phyloP scores from a whole-genome alignment of 2,797 vertebrate genomes.

The Mallotus villosus region DNA sequence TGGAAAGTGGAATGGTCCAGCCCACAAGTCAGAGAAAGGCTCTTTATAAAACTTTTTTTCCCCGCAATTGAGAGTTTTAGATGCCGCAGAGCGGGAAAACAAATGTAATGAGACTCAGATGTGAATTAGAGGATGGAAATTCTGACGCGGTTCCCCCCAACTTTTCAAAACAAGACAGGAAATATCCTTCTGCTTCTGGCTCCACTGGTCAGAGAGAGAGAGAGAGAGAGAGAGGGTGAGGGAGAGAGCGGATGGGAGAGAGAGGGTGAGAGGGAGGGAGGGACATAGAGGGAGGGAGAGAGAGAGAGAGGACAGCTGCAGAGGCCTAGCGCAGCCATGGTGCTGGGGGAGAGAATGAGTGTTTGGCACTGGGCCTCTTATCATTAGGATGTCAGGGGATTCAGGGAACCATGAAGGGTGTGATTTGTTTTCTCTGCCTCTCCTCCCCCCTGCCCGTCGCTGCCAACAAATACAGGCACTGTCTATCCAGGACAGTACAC shows the following conservation, averaged over 20 bases:
- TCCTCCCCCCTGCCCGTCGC: neutral
- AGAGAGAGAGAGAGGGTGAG: neutral
- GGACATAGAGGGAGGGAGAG: no score
- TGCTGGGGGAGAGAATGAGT: neutral
- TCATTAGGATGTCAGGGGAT: neutral
- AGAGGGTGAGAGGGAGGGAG: no score
- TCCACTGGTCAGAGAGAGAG: neutral
- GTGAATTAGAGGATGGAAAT: slow-evolving; percentile 8
- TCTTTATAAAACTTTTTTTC: no score
- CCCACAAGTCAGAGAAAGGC: no score
- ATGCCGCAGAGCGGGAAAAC: neutral
- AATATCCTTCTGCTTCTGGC: neutral
- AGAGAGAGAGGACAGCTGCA: neutral
- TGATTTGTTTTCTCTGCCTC: neutral
- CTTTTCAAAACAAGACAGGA: neutral
- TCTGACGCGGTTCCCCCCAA: neutral
- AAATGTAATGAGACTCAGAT: slow-evolving; percentile 1
- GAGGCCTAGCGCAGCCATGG: neutral
- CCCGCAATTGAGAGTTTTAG: no score
- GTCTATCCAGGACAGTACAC: neutral
- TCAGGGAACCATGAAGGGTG: slow-evolving; percentile 7
- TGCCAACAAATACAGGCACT: no score
- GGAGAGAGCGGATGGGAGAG: no score
- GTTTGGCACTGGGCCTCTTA: neutral
- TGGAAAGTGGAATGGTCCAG: no score